Evolutionary conservation across 2,113 vertebrate genomes (phyloP), one percentile per base, ranked within the genome.

Genomic region (Orthochromis indermauri): DNA sequence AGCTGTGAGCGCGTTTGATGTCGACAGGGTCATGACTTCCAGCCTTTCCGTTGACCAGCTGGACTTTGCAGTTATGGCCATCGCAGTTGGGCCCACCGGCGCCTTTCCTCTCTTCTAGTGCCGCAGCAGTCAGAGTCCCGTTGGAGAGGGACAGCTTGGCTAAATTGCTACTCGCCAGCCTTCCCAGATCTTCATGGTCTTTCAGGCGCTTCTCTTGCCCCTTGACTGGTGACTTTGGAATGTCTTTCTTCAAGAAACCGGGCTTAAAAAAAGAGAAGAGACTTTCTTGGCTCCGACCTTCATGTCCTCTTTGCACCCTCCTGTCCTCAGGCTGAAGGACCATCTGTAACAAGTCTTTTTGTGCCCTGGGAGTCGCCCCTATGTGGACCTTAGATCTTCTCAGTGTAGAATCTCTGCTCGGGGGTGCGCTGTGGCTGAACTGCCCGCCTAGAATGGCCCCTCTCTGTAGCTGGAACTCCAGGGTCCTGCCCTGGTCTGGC

Each of bases 1-100:
- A 98, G 92, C 97, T 97, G 91, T 97, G 97, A 0, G 97, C 96
- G 0, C 96, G 96, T 33, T 95, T 94, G 14, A 97, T 93, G 33
- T 97, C 96, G 1, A 86, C 88, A 1, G 95, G 90, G 2, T 91
- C 57, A 6, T 73, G 86, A 17, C 5, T 45, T 4, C 82, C 81
- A 1, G 82, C 88, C 26, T 89, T 91, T 7, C 91, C 94, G 13
- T 93, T 95, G 71, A 90, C 28, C 16, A 93, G 91, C 66, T 91
- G 94, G 1, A 19, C n/a, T 88, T 83, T 89, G 82, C 89, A 80
- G n/a, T 92, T 33, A 5, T 93, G 81, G 21, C 16, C 17, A 83
- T 84, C 90, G 10, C 93, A 88, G 54, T 51, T 35, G 5, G 84
- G 90, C 26, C 42, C 8, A 16, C 76, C 51, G 6, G 14, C 49